Base-by-base conservation (phyloP, 2,888 invertebrate species). In the Micoletzkya japonica region DNA sequence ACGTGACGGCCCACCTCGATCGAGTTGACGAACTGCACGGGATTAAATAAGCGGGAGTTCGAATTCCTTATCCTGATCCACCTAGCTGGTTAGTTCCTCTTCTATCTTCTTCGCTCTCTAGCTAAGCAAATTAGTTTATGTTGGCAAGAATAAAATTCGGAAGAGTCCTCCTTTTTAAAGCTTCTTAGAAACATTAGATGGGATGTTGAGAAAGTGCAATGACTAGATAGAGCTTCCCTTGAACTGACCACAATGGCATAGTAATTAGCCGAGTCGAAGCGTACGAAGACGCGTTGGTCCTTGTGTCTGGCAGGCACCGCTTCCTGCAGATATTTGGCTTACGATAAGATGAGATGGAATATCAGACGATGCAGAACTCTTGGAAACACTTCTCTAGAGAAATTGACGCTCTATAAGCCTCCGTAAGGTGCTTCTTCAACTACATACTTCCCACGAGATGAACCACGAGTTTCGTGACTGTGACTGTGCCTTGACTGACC, bases 211-310 rank as follows among this genome's bases (percentile, higher is more conserved):
- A n/a, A 7, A 34, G 30, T n/a, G n/a, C n/a, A n/a, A n/a, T n/a
- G n/a, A n/a, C n/a, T n/a, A n/a, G n/a, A n/a, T 20, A n/a, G 39
- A 36, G n/a, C n/a, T n/a, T n/a, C n/a, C n/a, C n/a, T n/a, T n/a
- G n/a, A n/a, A 1, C 86, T 83, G 79, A 88, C 88, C 76, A 95
- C 93, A 89, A 92, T 90, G 0, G 94, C 91, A 44, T 91, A 91
- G 85, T 96, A 96, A 84, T 94, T 92, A 0, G 94, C 93, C 80
- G 94, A 94, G 79, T 93, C 93, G 85, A 97, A 94, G 72, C 95
- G 88, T 30, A 97, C 86, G 90, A 94, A 93, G n/a, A 67, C 67
- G 2, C 67, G 37, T 4, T 57, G 50, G 52, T 64, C 44, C n/a
- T n/a, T n/a, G n/a, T n/a, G n/a, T n/a, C n/a, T n/a, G n/a, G n/a